Base-by-base conservation (phyloP, 53 echinoderm and acorn worm species). In the Patiria pectinifera region DNA sequence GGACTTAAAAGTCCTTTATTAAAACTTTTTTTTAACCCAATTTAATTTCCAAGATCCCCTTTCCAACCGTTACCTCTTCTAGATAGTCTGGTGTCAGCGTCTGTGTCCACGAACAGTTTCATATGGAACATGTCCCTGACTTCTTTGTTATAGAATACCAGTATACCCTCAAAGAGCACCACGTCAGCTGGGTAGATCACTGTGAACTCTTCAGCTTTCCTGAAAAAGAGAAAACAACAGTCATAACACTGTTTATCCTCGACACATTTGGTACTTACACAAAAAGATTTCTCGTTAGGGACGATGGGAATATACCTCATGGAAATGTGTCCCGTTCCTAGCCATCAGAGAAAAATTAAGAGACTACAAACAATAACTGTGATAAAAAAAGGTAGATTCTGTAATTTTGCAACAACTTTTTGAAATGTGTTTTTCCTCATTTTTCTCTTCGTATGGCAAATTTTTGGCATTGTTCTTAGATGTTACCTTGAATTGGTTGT, bases 81-180 rank as follows among this genome's bases (percentile, higher is more conserved):
- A 82, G 99, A 99, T 74, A 99, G 91, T 91, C 99, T 97, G 70
- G 99, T 99, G 85, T 99, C 99, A 48, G 99, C 97, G 86, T 99
- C 99, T 45, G 99, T 97, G 93, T 99, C 99, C 4, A 99, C 99
- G 88, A 99, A 99, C 18, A 99, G 88, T 72, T 99, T 99, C 99
- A 99, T 99, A 12, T 99, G 94, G 71, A 96, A 97, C 85, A 99
- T 81, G 66, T 95, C 94, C 71, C 96, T 62, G 93, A 97, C 97
- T 71, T 95, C 94, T 78, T 94, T 93, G 82, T 94, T 95, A 82
- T 99, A 99, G 71, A 99, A 99, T 23, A 97, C 90, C 43, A 99
- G 93, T 59, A 99, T 99, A 35, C 99, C 99, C 92, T 99, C 99
- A 19, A 97, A 94, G 18, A 99, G 89, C 22, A 99, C 95, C 14